Evolutionary conservation across 2,888 invertebrate species (phyloP).

Genomic region (Lottia gigantea): DNA sequence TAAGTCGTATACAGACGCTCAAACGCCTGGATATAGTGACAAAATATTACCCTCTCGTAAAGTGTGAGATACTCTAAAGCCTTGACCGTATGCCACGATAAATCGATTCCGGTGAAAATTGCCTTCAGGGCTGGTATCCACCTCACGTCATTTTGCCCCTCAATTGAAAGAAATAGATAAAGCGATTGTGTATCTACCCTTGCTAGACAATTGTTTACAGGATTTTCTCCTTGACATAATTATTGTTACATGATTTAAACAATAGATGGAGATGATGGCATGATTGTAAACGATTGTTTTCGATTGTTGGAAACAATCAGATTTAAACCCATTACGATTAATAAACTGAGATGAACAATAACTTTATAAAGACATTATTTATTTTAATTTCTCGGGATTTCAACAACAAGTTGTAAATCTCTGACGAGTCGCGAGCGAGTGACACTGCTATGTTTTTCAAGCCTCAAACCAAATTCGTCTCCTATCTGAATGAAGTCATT

Average conservation of each 20-base stretch:
- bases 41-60: neutral
- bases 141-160: too few species aligned
- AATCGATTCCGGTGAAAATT: neutral
- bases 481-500: neutral
- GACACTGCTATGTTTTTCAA: slow-evolving; percentile 10
- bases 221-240: neutral
- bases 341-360: neutral
- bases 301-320: neutral
- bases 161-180: too few species aligned
- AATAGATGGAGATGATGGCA: slow-evolving; percentile 1
- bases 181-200: too few species aligned
- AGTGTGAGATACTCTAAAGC: neutral
- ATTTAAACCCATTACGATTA: neutral
- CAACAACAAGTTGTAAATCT: slow-evolving; percentile 7
- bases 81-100: neutral
- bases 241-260: neutral
- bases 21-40: neutral
- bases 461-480: neutral
- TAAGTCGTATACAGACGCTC: neutral
- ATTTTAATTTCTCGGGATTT: neutral
- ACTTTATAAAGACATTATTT: neutral
- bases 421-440: slow-evolving; percentile 7
- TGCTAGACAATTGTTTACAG: too few species aligned
- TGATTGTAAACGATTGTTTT: neutral
- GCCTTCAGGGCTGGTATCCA: neutral